Evolutionary conservation across 2,797 vertebrate species (phyloP).

Genomic region (Columba guinea): DNA sequence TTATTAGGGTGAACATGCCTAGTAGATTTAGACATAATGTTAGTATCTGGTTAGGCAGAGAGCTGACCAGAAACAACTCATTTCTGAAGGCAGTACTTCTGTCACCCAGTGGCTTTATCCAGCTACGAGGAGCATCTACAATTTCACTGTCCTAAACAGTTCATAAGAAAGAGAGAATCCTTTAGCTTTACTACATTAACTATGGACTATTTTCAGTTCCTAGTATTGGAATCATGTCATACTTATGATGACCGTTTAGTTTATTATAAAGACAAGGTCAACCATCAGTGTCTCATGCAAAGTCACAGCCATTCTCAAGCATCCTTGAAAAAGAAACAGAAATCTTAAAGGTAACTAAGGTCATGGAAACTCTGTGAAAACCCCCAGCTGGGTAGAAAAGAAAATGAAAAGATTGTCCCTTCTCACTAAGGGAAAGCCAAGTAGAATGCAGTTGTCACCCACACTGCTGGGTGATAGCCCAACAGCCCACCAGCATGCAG

Average conservation of each 20-base stretch:
- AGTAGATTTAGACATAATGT: background rate
- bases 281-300: background rate
- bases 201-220: background rate
- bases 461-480: fast-evolving
- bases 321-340: background rate
- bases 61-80: background rate
- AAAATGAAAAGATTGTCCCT: background rate
- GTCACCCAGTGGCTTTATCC: background rate
- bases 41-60: background rate
- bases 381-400: background rate
- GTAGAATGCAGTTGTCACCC: fast-evolving
- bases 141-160: background rate
- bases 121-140: background rate
- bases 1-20: background rate
- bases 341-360: background rate
- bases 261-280: background rate
- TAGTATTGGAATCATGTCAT: background rate
- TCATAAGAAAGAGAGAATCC: background rate
- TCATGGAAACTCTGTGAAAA: background rate
- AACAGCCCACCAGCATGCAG: background rate
- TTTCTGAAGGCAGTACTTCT: background rate
- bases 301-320: background rate
- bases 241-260: background rate
- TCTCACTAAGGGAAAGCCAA: background rate
- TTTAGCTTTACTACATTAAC: background rate